A percentile compares a stretch with the other conserved stretches of the same genome.
phyloP scores from a whole-genome alignment of 2,113 vertebrate genomes.

The Silurus meridionalis region DNA sequence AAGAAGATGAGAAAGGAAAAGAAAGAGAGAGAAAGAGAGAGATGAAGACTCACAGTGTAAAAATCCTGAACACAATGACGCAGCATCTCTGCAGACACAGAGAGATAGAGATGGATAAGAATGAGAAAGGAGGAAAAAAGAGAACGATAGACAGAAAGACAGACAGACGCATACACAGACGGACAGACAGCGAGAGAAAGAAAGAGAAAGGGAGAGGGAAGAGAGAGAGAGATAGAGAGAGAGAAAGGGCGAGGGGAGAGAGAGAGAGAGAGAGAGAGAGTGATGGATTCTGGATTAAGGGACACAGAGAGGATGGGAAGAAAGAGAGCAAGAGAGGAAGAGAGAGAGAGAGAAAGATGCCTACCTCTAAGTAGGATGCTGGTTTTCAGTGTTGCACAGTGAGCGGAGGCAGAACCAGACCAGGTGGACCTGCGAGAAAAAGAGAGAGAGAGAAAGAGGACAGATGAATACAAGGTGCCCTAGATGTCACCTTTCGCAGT shows the following conservation, averaged over 20 bases:
- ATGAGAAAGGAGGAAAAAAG: conserved; percentile 22
- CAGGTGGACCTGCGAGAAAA: conserved; percentile 2
- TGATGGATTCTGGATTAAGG: not conserved
- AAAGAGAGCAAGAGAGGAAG: not conserved
- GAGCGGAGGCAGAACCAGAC: conserved; percentile 9
- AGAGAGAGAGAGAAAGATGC: not conserved
- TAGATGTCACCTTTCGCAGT: conserved; percentile 19
- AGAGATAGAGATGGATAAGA: conserved; percentile 30
- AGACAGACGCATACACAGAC: not conserved
- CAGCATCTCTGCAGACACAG: conserved; percentile 3
- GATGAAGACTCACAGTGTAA: conserved; percentile 3
- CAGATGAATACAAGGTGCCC: conserved; percentile 34
- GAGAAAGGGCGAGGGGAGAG: conserved; percentile 26
- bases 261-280: conserved; percentile 33
- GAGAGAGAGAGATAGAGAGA: not conserved
- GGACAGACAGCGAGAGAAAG: not conserved
- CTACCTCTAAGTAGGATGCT: not conserved
- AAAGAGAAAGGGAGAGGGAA: not conserved
- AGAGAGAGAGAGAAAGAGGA: conserved; percentile 34
- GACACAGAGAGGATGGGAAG: not conserved
- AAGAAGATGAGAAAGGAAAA: not conserved
- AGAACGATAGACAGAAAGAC: not conserved
- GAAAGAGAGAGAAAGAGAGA: conserved; percentile 24
- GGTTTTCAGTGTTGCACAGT: conserved; percentile 21
- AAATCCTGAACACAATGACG: conserved; percentile 10